These are phyloP conservation scores for Chydorus sphaericus DNA, from an alignment of 2,888 invertebrate genomes.

Conservation along the genomic window DNA sequence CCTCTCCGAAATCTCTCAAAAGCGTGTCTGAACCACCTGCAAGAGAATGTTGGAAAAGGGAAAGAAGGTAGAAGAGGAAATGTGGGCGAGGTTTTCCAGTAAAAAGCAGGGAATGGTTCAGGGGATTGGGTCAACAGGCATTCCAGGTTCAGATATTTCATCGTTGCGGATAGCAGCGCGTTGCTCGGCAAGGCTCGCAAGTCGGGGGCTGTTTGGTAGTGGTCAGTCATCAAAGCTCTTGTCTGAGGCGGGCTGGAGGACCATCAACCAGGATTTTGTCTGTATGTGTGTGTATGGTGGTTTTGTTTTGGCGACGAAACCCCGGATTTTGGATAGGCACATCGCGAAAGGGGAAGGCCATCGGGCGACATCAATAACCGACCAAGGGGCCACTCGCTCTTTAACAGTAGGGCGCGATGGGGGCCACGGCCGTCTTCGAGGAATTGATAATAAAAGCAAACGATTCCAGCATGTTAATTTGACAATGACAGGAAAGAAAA, in stretches of 20 bases:
- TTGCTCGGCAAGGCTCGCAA: not conserved
- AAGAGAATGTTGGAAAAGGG: conserved; percentile 3
- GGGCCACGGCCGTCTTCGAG: conserved; percentile 5
- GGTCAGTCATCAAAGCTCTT: too few relatives aligned
- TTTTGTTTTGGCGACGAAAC: not conserved
- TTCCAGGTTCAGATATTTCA: too few relatives aligned
- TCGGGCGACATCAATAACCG: conserved; percentile 1
- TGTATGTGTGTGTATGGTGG: not conserved
- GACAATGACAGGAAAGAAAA: conserved; percentile 18
- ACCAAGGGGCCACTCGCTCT: not conserved
- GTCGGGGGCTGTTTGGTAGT: too few relatives aligned
- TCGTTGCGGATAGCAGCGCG: not conserved
- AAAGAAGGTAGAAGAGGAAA: too few relatives aligned
- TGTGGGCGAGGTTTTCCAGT: too few relatives aligned
- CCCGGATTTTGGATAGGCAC: not conserved
- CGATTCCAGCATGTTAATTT: conserved; percentile 16
- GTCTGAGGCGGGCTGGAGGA: not conserved
- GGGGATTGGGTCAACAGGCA: too few relatives aligned
- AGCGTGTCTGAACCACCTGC: conserved; percentile 6
- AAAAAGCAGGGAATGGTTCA: too few relatives aligned
- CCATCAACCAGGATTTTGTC: too few relatives aligned
- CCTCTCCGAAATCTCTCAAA: not conserved
- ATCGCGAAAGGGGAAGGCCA: conserved; percentile 4
- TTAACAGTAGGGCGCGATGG: too few relatives aligned
- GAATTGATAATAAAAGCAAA: too few relatives aligned